phyloP scores from a whole-genome alignment of 2,113 vertebrate species.

The Macquaria ambigua region DNA sequence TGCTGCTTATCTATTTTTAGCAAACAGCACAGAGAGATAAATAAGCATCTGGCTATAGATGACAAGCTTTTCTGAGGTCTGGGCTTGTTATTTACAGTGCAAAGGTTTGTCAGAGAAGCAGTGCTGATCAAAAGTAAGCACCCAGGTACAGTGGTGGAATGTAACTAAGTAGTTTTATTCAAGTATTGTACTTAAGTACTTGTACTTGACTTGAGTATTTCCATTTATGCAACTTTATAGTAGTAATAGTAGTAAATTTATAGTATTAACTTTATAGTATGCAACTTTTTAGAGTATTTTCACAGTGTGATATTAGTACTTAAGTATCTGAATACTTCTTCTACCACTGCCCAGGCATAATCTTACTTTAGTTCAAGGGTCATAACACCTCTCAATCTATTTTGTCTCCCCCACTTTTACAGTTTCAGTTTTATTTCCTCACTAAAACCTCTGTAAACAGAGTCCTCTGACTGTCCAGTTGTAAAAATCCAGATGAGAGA shows the following conservation, averaged over 20 bases:
- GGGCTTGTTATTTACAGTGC: constrained; percentile 35
- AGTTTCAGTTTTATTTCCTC: background rate
- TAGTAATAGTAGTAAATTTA: too few species aligned
- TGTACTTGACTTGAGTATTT: too few species aligned
- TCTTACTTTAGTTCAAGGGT: background rate
- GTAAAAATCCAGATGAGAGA: background rate
- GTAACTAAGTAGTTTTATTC: too few species aligned
- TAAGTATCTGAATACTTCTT: too few species aligned
- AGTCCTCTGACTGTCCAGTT: background rate
- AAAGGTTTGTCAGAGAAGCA: constrained; percentile 34
- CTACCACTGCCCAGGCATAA: background rate
- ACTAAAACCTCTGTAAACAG: background rate
- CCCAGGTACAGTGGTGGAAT: background rate
- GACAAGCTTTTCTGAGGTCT: constrained; percentile 26
- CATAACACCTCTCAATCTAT: background rate
- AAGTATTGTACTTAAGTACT: too few species aligned
- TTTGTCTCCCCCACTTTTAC: background rate
- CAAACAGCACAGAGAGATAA: constrained; percentile 36
- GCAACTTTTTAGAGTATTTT: too few species aligned
- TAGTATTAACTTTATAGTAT: too few species aligned
- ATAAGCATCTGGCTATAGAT: constrained; percentile 26
- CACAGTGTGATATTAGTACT: too few species aligned
- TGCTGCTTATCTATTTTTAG: constrained; percentile 56
- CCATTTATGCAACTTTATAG: too few species aligned
- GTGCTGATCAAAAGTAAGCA: constrained; percentile 1